Base-by-base conservation (phyloP, 2,797 vertebrate genomes). In the Xenentodon cancila region DNA sequence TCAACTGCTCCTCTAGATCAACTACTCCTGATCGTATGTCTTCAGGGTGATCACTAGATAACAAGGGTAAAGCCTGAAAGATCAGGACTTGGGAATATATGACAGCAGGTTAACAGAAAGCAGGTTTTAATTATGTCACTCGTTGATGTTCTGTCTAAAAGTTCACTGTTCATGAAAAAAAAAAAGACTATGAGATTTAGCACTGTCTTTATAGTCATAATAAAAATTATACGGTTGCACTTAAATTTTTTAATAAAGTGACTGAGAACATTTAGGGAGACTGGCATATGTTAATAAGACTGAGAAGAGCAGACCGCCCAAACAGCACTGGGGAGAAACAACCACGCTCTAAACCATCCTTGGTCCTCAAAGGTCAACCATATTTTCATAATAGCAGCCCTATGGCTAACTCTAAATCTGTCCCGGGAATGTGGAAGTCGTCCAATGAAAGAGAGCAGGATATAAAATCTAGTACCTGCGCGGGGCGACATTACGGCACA, bases 231-330 rank as follows among this genome's bases (percentile, higher is more conserved):
- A 92, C 89, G 92, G 94, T 94, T 91, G 94, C 93, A 94, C 94
- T 96, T 96, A 94, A 94, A 93, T 93, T 94, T 94, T 89, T 96
- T 95, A 95, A 97, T 96, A 95, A 95, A 95, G 94, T 94, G 93
- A 89, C 93, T 92, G 92, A 89, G 94, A 92, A 87, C 92, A 94
- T 95, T 96, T 94, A 95, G 94, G 91, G 91, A 95, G 95, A 95
- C 93, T 92, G 94, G 94, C 94, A 90, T 91, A 92, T 95, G 95
- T 94, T 96, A 94, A 93, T 88, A 88, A 76, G 85, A 65, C 73
- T 55, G 79, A 77, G 74, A 84, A 68, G 72, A 79, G 64, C 69
- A 32, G 51, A 37, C 84, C 67, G 80, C 88, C 88, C 82, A 81
- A 87, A 89, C 88, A 87, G 75, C 78, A 37, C 13, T 12, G 81